Evolutionary conservation across 2,797 vertebrate genomes (phyloP), one percentile per base, ranked within the genome.

Genomic region (Cetoscarus ocellatus): DNA sequence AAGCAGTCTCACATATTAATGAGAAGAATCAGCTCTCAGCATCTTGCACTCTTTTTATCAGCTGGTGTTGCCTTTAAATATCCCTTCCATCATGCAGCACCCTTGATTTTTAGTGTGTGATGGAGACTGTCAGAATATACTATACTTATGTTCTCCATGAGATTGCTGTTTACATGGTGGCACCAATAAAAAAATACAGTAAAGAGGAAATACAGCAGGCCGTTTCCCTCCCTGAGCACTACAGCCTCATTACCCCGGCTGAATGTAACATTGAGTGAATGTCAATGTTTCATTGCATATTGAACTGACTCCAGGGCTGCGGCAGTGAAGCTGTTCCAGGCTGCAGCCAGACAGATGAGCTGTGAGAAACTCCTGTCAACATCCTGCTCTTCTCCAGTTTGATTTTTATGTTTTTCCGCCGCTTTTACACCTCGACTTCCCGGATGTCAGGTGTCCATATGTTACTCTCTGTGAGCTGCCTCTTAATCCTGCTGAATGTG

Each of bases 391-490:
- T 40, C 27, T 27, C 60, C 35, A 1, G 9, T 34, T 34, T 35
- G 7, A 34, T 34, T 62, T 15, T 44, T 68, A 7, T 2, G 3
- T 39, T 27, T 53, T 27, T 10, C 54, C 11, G 55, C 55, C 55
- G 56, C 65, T 75, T 53, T 80, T 56, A 77, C 47, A 83, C 77
- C 61, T 82, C 53, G 54, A 82, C 73, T 78, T 42, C 39, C 48
- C 40, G 12, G 39, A 40, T 62, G 76, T 80, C 73, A 64, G 52
- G 67, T 68, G 75, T 79, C 79, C 74, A 66, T 87, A 75, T 83
- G 70, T 64, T 73, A 70, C 71, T 49, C 53, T 81, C 70, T 84
- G 73, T 84, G 71, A 78, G 79, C 66, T 60, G 61, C 65, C 45
- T 77, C 51, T 73, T 76, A 75, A 74, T 61, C 70, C 61, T 48